Evolutionary conservation across 2,888 invertebrate species (phyloP).

Genomic region (Hypomecis atomaria): DNA sequence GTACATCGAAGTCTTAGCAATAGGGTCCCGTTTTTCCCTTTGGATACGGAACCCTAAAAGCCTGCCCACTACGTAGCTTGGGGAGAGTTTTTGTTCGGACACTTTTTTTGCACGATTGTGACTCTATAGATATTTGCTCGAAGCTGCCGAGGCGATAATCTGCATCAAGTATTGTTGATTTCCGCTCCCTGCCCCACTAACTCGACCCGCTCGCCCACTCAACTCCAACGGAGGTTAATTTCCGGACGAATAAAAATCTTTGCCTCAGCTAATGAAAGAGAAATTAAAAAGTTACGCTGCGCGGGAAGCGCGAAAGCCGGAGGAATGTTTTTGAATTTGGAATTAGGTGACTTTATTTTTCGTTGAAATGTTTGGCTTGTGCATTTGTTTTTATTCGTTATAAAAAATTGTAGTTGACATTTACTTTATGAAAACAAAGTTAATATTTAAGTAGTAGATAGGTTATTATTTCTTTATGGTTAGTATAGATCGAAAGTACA

Average conservation of each 20-base stretch:
- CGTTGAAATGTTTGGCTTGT: background rate
- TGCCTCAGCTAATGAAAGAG: slow-evolving; percentile 39
- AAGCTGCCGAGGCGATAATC: slow-evolving; percentile 9
- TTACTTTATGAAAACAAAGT: too few species aligned
- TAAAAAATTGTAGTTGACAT: too few species aligned
- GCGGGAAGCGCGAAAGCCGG: slow-evolving; percentile 21
- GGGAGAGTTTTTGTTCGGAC: too few species aligned
- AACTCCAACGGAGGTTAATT: slow-evolving; percentile 41
- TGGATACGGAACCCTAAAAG: too few species aligned
- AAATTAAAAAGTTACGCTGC: slow-evolving; percentile 43
- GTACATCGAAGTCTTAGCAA: too few species aligned
- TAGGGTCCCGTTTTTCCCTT: too few species aligned
- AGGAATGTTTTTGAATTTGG: slow-evolving; percentile 20
- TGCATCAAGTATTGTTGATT: slow-evolving; percentile 21
- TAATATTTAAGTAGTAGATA: too few species aligned
- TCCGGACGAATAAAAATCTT: slow-evolving; percentile 47
- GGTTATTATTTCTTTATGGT: too few species aligned
- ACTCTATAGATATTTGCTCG: too few species aligned
- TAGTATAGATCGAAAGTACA: too few species aligned
- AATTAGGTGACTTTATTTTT: slow-evolving; percentile 7
- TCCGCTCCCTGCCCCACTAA: slow-evolving; percentile 20
- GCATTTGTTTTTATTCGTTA: background rate
- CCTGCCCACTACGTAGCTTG: too few species aligned
- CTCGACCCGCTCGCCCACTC: slow-evolving; percentile 30
- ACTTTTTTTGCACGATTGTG: too few species aligned